A percentile compares a stretch with the other conserved stretches of the same genome.
phyloP scores from a whole-genome alignment of 2,888 invertebrate species.

The Schizaphis graminum region DNA sequence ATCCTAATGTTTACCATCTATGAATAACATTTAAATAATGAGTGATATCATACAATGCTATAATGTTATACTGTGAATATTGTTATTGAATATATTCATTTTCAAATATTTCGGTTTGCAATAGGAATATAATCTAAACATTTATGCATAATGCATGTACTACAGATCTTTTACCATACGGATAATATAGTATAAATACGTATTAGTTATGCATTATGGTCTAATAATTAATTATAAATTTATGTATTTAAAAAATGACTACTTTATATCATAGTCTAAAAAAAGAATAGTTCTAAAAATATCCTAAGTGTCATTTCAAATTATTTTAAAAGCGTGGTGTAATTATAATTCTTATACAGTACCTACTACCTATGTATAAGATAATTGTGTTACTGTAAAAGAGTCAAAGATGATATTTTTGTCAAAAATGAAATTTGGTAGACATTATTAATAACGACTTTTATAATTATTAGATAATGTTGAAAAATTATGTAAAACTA shows the following conservation, averaged over 20 bases:
- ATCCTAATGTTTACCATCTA: background rate
- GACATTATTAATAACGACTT: background rate
- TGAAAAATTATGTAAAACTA: background rate
- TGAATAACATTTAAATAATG: background rate
- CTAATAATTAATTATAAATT: background rate
- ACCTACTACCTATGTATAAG: background rate
- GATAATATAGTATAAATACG: background rate
- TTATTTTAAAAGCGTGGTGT: background rate
- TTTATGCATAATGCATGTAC: background rate
- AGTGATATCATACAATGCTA: background rate
- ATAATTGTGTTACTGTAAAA: background rate
- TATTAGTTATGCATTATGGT: background rate
- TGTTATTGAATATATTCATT: background rate
- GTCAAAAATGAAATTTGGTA: background rate
- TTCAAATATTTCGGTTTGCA: background rate
- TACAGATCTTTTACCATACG: background rate
- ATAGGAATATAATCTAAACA: background rate
- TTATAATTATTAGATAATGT: background rate
- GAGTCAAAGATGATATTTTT: constrained; percentile 4
- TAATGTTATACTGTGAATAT: background rate
- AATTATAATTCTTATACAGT: background rate
- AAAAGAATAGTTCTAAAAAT: background rate
- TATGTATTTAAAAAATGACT: background rate
- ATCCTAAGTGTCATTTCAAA: background rate
- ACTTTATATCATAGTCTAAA: background rate